Percentiles rank a stretch among this genome's conserved stretches.
Conservation (phyloP, 2,888 invertebrate genomes). For the Heteromurus nitidus region DNA sequence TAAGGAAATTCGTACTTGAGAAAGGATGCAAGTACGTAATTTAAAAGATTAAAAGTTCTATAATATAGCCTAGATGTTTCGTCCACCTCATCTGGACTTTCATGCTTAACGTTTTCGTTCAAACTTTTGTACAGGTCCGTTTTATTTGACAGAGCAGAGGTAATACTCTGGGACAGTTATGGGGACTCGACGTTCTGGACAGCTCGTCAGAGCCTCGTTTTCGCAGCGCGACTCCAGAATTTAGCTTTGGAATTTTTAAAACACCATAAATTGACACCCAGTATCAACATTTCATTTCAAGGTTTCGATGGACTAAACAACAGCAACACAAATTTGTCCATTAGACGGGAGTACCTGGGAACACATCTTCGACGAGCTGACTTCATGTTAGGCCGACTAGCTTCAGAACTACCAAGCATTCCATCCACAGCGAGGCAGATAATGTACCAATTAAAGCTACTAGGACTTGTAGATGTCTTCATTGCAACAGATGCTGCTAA, state of each 20-base stretch:
- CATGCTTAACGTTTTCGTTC: not conserved
- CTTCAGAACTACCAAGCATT: constrained; percentile 85
- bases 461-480: constrained; percentile 81
- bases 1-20: constrained; percentile 80
- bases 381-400: constrained; percentile 85
- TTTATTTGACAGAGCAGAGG: constrained; percentile 88
- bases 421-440: constrained; percentile 86
- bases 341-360: constrained; percentile 78
- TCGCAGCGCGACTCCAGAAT: constrained; percentile 81
- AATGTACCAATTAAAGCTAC: constrained; percentile 78
- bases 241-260: constrained; percentile 83
- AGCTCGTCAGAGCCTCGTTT: constrained; percentile 93
- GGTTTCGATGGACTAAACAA: not conserved
- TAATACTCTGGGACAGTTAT: constrained; percentile 86
- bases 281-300: constrained; percentile 39
- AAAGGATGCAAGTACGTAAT: constrained; percentile 76
- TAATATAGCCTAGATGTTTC: no score
- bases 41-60: not conserved
- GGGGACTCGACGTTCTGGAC: constrained; percentile 92
- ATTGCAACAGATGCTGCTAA: constrained; percentile 88
- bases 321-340: constrained; percentile 5
- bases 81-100: no score
- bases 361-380: constrained; percentile 93
- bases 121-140: constrained; percentile 77
- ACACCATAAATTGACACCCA: constrained; percentile 63